Conservation (phyloP, 2,888 invertebrate species). For the Teinopalpus imperialis region DNA sequence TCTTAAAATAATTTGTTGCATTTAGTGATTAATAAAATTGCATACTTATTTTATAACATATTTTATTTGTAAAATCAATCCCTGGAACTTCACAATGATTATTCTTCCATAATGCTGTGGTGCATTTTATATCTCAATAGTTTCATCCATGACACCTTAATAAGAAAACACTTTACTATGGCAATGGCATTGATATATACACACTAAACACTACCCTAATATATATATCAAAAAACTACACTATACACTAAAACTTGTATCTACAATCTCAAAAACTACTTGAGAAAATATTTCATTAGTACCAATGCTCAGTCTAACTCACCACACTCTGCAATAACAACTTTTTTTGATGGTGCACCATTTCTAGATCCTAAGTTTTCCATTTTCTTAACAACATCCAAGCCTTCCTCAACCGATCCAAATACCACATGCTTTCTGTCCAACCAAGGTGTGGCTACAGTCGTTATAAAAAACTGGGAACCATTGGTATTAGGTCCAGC, state of each 20-base stretch:
- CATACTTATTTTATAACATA: conserved; percentile 73
- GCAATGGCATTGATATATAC: background rate
- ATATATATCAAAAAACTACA: background rate
- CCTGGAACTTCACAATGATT: conserved; percentile 26
- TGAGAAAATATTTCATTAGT: conserved; percentile 10
- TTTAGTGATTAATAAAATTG: conserved; percentile 81
- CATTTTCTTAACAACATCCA: conserved; percentile 94
- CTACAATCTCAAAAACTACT: conserved; percentile 24
- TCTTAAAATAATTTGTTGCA: conserved; percentile 78
- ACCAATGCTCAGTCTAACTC: conserved; percentile 80
- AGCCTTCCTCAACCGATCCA: conserved; percentile 94
- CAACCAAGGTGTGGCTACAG: conserved; percentile 95
- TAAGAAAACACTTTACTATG: conserved; percentile 18
- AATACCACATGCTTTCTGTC: conserved; percentile 98
- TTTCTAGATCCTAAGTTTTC: conserved; percentile 90
- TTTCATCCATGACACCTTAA: conserved; percentile 42
- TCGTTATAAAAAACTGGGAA: conserved; percentile 98
- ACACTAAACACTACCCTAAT: background rate
- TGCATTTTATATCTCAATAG: conserved; percentile 11
- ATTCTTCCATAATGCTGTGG: conserved; percentile 29
- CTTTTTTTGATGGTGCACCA: conserved; percentile 92
- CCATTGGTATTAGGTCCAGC: conserved; percentile 98
- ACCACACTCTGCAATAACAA: conserved; percentile 90
- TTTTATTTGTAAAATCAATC: conserved; percentile 39
- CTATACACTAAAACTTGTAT: too few species aligned